These are phyloP conservation scores for Trichonephila clavipes DNA, from an alignment of 1,140 invertebrate species.

Conservation along the genomic window DNA sequence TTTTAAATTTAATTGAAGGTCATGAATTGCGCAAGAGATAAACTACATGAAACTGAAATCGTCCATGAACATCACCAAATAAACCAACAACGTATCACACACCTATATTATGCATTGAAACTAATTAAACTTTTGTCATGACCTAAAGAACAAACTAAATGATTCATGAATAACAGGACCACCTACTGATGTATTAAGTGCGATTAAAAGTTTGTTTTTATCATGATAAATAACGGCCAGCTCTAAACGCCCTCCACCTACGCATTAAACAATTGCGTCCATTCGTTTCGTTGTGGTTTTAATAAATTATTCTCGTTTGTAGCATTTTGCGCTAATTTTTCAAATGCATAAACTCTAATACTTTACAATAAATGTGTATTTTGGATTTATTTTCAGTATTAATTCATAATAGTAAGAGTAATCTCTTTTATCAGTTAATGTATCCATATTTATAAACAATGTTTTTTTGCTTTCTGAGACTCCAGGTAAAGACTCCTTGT, in stretches of 20 bases:
- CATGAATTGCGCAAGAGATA: not conserved
- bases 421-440: not conserved
- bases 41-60: not conserved
- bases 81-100: not conserved
- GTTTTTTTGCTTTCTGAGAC: no score
- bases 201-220: not conserved
- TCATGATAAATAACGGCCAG: not conserved
- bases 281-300: not conserved
- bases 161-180: not conserved
- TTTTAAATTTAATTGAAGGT: constrained; percentile 6
- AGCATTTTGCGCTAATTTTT: not conserved
- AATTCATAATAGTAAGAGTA: not conserved
- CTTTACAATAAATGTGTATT: not conserved
- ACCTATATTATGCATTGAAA: not conserved
- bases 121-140: constrained; percentile 16
- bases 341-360: not conserved
- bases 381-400: not conserved
- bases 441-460: no score
- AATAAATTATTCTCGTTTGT: not conserved
- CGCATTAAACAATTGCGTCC: not conserved
- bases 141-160: not conserved
- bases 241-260: not conserved
- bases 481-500: no score
- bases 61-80: not conserved
- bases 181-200: not conserved